phyloP scores from a whole-genome alignment of 2,797 vertebrate species.

The Coreius guichenoti region DNA sequence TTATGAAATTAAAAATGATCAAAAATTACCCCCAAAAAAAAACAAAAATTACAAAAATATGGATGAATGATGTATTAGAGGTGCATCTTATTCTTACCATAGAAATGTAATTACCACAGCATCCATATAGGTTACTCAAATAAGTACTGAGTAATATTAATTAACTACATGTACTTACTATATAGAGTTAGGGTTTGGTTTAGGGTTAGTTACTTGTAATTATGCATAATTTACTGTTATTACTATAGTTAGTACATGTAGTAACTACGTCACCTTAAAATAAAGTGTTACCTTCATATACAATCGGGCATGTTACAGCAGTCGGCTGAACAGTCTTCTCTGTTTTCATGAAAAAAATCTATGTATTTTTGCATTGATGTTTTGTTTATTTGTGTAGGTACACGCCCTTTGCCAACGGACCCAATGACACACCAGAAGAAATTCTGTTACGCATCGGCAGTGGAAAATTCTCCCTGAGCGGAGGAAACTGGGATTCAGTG shows the following conservation, averaged over 20 bases:
- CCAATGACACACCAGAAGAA: slow-evolving; percentile 97
- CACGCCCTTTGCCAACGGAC: slow-evolving; percentile 95
- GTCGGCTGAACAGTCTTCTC: not conserved
- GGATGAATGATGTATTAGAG: not conserved
- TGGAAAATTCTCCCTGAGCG: slow-evolving; percentile 93
- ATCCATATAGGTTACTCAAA: too few relatives aligned
- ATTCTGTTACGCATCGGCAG: slow-evolving; percentile 94
- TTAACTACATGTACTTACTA: too few relatives aligned
- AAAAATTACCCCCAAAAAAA: too few relatives aligned
- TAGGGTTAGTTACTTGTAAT: too few relatives aligned
- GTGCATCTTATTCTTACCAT: not conserved
- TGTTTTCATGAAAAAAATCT: not conserved
- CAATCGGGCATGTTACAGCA: not conserved
- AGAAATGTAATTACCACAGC: not conserved
- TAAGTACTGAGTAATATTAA: too few relatives aligned
- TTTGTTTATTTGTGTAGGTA: slow-evolving; percentile 75
- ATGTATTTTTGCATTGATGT: not conserved
- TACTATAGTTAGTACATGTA: too few relatives aligned
- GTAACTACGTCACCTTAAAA: too few relatives aligned
- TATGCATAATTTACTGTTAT: too few relatives aligned
- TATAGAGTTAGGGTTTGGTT: too few relatives aligned
- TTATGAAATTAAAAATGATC: too few relatives aligned
- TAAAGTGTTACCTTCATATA: too few relatives aligned
- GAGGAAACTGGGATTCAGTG: slow-evolving; percentile 97
- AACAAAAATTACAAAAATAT: not conserved